A percentile compares a stretch with the other conserved stretches of the same genome.
Evolutionary conservation across 2,797 vertebrate species (phyloP).

Genomic region (Phrynocephalus guinanensis): DNA sequence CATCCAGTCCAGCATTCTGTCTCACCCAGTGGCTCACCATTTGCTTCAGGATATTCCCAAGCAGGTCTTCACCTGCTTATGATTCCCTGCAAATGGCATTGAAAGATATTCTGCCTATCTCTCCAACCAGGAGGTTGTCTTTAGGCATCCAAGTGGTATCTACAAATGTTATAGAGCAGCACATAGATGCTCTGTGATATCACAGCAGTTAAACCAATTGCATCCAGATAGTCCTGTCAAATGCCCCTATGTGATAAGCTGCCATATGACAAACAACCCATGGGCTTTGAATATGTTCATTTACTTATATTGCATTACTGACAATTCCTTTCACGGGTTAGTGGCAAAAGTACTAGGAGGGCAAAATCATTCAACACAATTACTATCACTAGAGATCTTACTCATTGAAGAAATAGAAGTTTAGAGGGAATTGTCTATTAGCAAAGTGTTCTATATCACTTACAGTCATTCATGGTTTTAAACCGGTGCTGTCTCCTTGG

Average conservation of each 20-base stretch:
- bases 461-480: not conserved
- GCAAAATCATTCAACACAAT: not conserved
- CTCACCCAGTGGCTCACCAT: too few relatives aligned
- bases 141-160: too few relatives aligned
- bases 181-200: not conserved
- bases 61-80: too few relatives aligned
- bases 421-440: not conserved
- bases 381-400: not conserved
- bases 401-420: not conserved
- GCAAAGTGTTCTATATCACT: not conserved
- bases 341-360: not conserved
- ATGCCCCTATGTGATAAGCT: not conserved
- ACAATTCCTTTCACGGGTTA: not conserved
- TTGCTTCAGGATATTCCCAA: too few relatives aligned
- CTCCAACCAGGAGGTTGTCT: too few relatives aligned
- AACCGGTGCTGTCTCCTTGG: slow-evolving; percentile 7
- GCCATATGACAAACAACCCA: not conserved
- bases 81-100: too few relatives aligned
- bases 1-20: too few relatives aligned
- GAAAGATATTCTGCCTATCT: too few relatives aligned
- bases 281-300: not conserved
- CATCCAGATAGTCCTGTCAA: not conserved
- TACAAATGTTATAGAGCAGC: too few relatives aligned
- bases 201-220: not conserved
- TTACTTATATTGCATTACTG: slow-evolving; percentile 2